Percentiles rank a stretch among this genome's conserved stretches.
phyloP scores from a whole-genome alignment of 2,113 vertebrate genomes.

The Alosa alosa region DNA sequence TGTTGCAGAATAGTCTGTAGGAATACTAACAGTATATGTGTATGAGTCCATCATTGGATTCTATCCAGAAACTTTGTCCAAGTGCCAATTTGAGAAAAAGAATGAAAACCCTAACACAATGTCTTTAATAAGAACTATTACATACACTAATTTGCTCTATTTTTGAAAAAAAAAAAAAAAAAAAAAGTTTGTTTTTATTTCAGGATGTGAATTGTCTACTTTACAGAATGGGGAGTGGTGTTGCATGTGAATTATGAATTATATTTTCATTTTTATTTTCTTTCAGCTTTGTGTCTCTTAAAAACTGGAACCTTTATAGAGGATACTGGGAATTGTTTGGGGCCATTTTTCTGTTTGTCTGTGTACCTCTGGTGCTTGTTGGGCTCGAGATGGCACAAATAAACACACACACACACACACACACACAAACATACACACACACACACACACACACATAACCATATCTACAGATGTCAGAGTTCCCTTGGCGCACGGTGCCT shows the following conservation, averaged over 20 bases:
- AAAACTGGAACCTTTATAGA: neutral
- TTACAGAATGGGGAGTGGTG: neutral
- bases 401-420: conserved; percentile 1
- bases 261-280: neutral
- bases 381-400: neutral
- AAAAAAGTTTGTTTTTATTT: neutral
- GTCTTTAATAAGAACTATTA: neutral
- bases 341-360: conserved; percentile 5
- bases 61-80: neutral
- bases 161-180: neutral
- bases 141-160: neutral
- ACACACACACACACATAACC: conserved; percentile 30
- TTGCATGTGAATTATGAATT: neutral
- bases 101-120: neutral
- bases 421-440: conserved; percentile 18
- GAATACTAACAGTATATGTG: neutral
- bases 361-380: neutral
- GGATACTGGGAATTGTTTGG: neutral
- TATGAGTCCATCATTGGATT: neutral
- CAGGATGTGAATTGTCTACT: neutral
- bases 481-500: conserved; percentile 4
- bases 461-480: conserved; percentile 16
- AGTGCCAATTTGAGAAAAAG: neutral
- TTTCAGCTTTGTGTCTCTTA: neutral
- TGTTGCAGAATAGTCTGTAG: too few species aligned